Percentiles rank a stretch among this genome's conserved stretches.
Evolutionary conservation across 2,113 vertebrate genomes (phyloP).

Genomic region (Podocnemis expansa): DNA sequence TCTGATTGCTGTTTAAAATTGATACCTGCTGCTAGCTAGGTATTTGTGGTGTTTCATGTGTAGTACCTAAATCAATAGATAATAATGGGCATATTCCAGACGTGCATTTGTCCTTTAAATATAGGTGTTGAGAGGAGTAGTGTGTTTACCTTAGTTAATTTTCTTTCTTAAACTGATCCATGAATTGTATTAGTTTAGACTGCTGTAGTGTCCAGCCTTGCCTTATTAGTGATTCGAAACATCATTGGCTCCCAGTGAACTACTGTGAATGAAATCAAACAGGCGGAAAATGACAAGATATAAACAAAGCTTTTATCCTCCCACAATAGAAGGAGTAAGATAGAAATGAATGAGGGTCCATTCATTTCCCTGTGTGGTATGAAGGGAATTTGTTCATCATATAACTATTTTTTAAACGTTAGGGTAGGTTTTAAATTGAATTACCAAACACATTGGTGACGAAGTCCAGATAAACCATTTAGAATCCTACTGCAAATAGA

Average conservation of each 20-base stretch:
- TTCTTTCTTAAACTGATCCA: background rate
- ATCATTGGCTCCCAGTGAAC: background rate
- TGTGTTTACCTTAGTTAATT: background rate
- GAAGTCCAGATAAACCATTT: background rate
- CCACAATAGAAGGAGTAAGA: background rate
- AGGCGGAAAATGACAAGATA: background rate
- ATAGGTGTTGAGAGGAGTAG: background rate
- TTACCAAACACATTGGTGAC: background rate
- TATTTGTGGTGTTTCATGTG: background rate
- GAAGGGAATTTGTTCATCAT: background rate
- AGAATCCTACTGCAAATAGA: background rate
- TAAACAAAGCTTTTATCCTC: constrained; percentile 25
- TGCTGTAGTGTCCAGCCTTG: background rate
- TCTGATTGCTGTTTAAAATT: background rate
- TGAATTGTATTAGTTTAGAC: background rate
- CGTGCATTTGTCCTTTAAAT: background rate
- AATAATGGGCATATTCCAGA: background rate
- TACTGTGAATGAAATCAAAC: background rate
- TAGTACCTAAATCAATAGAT: background rate
- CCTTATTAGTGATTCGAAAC: background rate
- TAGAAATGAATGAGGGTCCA: background rate
- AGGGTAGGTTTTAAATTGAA: background rate
- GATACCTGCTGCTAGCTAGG: background rate
- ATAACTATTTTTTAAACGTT: background rate
- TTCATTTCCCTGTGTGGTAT: background rate